Base-by-base conservation (phyloP, 2,113 vertebrate species). In the Varanus salvator region DNA sequence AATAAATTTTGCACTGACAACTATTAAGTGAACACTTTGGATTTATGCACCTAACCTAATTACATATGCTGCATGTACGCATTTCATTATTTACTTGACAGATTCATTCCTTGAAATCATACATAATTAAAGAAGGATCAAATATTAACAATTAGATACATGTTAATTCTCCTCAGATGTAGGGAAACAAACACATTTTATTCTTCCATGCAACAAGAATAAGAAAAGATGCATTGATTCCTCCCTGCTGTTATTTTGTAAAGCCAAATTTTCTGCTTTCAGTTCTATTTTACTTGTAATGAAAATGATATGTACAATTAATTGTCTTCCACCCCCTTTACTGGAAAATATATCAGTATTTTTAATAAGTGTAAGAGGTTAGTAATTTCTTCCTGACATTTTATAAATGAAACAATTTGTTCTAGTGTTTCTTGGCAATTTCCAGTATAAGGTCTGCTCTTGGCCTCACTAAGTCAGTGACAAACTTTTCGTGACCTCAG, bases 41-140 rank as follows among this genome's bases (percentile, higher is more conserved):
- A 97, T 97, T 97, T 97, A 97, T 97, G 97, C 97, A 97, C 97
- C 97, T 97, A 97, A 97, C 97, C 97, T 97, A 97, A 97, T 97
- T 97, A 97, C 96, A 97, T 97, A 97, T 97, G 97, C 97, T 96
- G 93, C 97, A 96, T 97, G 97, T 96, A 97, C 86, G 97, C 97
- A 97, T 97, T 97, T 97, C 97, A 97, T 97, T 98, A 97, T 97
- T 98, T 98, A 97, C 97, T 97, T 97, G 97, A 97, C 97, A 98
- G 96, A 97, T 97, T 97, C 97, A 98, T 98, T 97, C 97, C 97
- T 97, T 97, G 97, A 97, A 97, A 97, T 95, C 95, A 97, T 97
- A 97, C 97, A 98, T 97, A 97, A 98, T 98, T 98, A 97, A 98
- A 96, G 78, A 97, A 96, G 96, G 96, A 97, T 97, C 97, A 98